Evolutionary conservation across 1,140 invertebrate species (phyloP).

Genomic region (Paraescarpia echinospica): DNA sequence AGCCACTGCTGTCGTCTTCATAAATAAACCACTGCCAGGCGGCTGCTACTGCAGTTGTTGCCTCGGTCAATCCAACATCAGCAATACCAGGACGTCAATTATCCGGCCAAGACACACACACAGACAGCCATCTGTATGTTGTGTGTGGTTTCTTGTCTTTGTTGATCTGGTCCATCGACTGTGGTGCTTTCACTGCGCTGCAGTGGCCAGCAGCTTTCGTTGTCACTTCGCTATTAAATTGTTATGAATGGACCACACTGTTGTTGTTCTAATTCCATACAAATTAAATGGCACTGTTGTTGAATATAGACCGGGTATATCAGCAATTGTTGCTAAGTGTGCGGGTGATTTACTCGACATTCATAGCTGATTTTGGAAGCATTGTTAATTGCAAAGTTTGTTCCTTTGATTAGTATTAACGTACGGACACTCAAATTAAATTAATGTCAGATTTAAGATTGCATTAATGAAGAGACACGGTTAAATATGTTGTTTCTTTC

Average conservation of each 20-base stretch:
- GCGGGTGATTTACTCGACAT: neutral
- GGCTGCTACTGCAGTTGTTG: neutral
- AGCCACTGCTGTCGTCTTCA: neutral
- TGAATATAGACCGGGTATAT: neutral
- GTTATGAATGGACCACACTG: neutral
- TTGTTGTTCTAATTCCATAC: neutral
- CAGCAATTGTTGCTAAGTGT: neutral
- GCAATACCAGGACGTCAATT: neutral
- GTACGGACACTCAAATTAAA: neutral
- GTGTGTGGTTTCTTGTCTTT: neutral
- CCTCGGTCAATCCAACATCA: neutral
- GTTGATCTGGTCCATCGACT: neutral
- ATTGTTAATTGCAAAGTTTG: neutral
- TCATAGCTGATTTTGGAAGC: neutral
- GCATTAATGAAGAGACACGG: neutral
- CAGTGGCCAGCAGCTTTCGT: neutral
- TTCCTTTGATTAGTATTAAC: neutral
- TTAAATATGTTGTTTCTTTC: neutral
- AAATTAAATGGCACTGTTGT: neutral
- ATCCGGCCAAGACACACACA: neutral
- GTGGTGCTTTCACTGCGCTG: neutral
- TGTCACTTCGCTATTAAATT: neutral
- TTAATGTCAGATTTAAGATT: neutral
- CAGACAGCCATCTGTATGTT: neutral
- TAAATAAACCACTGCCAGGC: neutral